Evolutionary conservation across 64 coral and sea anemone genomes (phyloP), one percentile per base, ranked within the genome.

Genomic region (Catalaphyllia jardinei): DNA sequence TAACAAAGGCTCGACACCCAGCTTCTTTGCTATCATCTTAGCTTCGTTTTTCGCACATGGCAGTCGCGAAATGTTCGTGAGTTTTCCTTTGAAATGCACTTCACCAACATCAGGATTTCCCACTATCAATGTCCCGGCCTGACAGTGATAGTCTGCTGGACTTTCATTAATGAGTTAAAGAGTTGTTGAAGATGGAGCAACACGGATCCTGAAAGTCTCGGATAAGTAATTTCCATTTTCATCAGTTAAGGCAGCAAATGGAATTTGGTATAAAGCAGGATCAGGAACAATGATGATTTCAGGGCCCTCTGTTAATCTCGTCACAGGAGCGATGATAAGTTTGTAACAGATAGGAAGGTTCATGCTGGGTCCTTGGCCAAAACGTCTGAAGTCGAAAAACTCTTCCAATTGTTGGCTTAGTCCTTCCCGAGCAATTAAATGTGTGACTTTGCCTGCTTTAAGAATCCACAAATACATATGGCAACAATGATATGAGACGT

Each of bases 301-400:
- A 9, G 14, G 31, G 0, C 29, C 30, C 16, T 46, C 19, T 24
- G 50, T 38, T 50, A 38, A 17, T 19, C 24, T 38, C 29, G 0
- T 38, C 31, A 76, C 74, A 22, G 74, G 74, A 76, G 74, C 73
- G 35, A 75, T 76, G 35, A 76, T 76, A 14, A 76, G 31, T 76
- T 46, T 76, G 74, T 38, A 49, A 76, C 31, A 76, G 42, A 39
- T 13, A 76, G 31, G 16, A 49, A 35, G 35, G 18, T 10, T 76
- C 1, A 8, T 33, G 1, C 20, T 2, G 6, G 14, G 14, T 76
- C 13, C 31, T 18, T 17, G 74, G 20, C 33, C 4, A 38, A 75
- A 35, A 10, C 33, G 9, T 22, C 73, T 15, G 19, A 75, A 46
- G 2, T 14, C 69, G 24, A 76, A 76, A 76, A 35, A 8, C 6